Percentiles rank a stretch among this genome's conserved stretches.
Evolutionary conservation across 2,797 vertebrate species (phyloP).

Genomic region (Takifugu ocellatus): DNA sequence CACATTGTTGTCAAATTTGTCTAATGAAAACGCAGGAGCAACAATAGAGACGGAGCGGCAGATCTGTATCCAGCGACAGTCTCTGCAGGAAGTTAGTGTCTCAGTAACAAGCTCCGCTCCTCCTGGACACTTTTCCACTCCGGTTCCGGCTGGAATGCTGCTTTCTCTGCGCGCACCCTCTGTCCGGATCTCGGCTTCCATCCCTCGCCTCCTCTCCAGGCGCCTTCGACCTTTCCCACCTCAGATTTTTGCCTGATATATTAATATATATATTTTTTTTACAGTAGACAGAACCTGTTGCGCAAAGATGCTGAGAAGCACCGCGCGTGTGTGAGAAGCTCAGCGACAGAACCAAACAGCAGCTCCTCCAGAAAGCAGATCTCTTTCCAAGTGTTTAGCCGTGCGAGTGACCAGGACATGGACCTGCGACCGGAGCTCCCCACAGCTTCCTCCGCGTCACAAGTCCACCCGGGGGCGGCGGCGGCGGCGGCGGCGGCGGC

Average conservation of each 20-base stretch:
- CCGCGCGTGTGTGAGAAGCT: slow-evolving; percentile 43
- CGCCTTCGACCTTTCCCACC: slow-evolving; percentile 15
- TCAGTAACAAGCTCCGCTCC: slow-evolving; percentile 73
- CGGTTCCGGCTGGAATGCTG: slow-evolving; percentile 44
- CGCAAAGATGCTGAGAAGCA: slow-evolving; percentile 36
- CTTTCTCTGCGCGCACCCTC: slow-evolving; percentile 25
- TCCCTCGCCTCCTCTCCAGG: not conserved
- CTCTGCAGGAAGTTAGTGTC: slow-evolving; percentile 84
- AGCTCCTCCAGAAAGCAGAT: not conserved
- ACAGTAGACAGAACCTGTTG: slow-evolving; percentile 44
- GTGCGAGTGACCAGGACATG: slow-evolving; percentile 67
- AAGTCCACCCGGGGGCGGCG: slow-evolving; percentile 71
- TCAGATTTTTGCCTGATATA: slow-evolving; percentile 3
- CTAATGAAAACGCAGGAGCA: slow-evolving; percentile 96
- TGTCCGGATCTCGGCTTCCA: slow-evolving; percentile 40
- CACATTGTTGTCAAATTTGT: slow-evolving; percentile 99
- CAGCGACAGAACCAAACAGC: not conserved
- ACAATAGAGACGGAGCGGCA: slow-evolving; percentile 86
- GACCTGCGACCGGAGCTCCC: slow-evolving; percentile 89
- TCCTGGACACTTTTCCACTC: slow-evolving; percentile 53
- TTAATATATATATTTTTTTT: not conserved
- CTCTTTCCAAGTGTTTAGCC: not conserved
- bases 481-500: slow-evolving; percentile 31
- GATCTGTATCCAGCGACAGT: slow-evolving; percentile 84
- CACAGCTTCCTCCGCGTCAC: slow-evolving; percentile 77